phyloP scores from a whole-genome alignment of 2,797 vertebrate genomes.

The Urosaurus nigricauda region DNA sequence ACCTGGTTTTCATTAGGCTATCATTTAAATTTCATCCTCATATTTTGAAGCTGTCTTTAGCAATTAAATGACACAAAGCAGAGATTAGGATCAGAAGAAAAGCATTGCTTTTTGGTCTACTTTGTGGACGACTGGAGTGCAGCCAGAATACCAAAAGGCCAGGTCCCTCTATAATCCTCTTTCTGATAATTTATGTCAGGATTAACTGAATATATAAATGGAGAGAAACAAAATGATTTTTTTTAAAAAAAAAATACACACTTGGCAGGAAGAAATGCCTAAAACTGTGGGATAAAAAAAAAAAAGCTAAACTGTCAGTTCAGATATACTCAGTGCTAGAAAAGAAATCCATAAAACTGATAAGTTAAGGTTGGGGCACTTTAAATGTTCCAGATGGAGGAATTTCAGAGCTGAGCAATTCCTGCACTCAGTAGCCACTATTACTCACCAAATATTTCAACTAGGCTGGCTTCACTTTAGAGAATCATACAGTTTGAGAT shows the following conservation, averaged over 20 bases:
- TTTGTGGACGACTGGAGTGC: slow-evolving; percentile 43
- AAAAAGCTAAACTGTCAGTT: not conserved
- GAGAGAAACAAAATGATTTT: not conserved
- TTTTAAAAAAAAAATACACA: not conserved
- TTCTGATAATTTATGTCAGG: not conserved
- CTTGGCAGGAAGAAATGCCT: not conserved
- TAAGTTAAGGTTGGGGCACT: not conserved
- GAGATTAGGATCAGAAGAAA: slow-evolving; percentile 55
- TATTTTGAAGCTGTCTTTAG: slow-evolving; percentile 57
- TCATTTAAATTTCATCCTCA: slow-evolving; percentile 70
- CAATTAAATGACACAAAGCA: slow-evolving; percentile 69
- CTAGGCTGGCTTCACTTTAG: not conserved
- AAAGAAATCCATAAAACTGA: not conserved
- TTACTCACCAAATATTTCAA: not conserved
- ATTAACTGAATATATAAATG: slow-evolving; percentile 14
- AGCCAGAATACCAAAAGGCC: slow-evolving; percentile 42
- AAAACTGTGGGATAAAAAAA: not conserved
- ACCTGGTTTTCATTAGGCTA: slow-evolving; percentile 67
- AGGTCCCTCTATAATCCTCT: slow-evolving; percentile 44
- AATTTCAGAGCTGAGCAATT: not conserved
- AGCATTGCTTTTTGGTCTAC: slow-evolving; percentile 54
- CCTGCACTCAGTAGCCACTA: not conserved
- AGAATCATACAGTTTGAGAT: not conserved
- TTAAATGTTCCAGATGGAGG: not conserved
- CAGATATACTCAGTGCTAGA: not conserved